Evolutionary conservation across 2,113 vertebrate species (phyloP).

Genomic region (Etia nguti): DNA sequence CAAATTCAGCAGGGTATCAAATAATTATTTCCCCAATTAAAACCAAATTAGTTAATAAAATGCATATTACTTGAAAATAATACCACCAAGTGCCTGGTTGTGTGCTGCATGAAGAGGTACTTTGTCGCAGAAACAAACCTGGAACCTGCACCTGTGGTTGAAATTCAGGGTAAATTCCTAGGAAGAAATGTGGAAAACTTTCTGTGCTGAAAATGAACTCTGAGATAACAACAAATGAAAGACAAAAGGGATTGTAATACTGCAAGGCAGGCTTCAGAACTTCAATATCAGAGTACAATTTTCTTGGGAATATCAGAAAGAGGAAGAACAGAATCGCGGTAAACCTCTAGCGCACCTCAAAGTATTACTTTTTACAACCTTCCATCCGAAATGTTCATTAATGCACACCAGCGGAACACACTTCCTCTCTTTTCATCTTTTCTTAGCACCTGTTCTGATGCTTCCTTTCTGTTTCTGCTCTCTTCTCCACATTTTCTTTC

Average conservation of each 20-base stretch:
- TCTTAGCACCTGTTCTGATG: background rate
- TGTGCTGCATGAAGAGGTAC: background rate
- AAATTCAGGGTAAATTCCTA: background rate
- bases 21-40: background rate
- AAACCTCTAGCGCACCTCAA: background rate
- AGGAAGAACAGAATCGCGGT: background rate
- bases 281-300: background rate
- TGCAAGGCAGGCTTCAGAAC: background rate
- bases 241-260: background rate
- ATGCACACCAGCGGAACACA: background rate
- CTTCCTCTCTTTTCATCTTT: background rate
- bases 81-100: background rate
- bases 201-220: background rate
- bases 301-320: background rate
- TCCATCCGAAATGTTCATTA: constrained; percentile 3
- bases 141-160: background rate
- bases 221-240: background rate
- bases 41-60: background rate
- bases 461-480: background rate
- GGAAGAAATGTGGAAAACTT: background rate
- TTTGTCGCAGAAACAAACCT: background rate
- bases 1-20: background rate
- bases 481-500: background rate
- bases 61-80: background rate
- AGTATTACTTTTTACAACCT: background rate